phyloP scores from a whole-genome alignment of 1,140 invertebrate species.

The Lordiphosa stackelbergi region DNA sequence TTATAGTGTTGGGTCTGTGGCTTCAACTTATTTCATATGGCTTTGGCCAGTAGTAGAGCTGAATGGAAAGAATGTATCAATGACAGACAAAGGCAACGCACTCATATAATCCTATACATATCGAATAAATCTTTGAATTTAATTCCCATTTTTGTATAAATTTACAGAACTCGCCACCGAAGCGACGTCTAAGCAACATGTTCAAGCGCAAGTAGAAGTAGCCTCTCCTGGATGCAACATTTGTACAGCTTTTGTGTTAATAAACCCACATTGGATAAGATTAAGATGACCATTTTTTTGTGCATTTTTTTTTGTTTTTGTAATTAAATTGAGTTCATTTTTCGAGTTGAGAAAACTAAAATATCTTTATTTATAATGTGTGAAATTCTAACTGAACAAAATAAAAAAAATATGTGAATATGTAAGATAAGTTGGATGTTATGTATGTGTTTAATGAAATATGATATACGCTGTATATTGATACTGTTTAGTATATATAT shows the following conservation, averaged over 20 bases:
- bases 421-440: neutral
- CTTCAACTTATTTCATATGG: conserved; percentile 2
- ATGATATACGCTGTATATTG: conserved; percentile 6
- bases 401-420: neutral
- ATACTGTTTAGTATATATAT: too few species aligned
- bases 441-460: neutral
- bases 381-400: neutral
- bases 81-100: neutral
- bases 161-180: conserved; percentile 73
- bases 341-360: too few species aligned
- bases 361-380: neutral
- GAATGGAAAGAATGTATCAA: too few species aligned
- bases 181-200: conserved; percentile 70
- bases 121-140: neutral
- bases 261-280: too few species aligned
- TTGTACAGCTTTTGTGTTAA: neutral
- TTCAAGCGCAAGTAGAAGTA: conserved; percentile 65
- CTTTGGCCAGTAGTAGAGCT: too few species aligned
- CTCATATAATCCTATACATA: neutral
- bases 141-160: neutral
- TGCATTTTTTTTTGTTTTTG: too few species aligned
- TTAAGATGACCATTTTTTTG: too few species aligned
- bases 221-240: neutral
- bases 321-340: too few species aligned
- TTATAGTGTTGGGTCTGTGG: neutral